These are phyloP conservation scores for Fregata magnificens DNA, from an alignment of 2,113 vertebrate species.

Conservation along the genomic window DNA sequence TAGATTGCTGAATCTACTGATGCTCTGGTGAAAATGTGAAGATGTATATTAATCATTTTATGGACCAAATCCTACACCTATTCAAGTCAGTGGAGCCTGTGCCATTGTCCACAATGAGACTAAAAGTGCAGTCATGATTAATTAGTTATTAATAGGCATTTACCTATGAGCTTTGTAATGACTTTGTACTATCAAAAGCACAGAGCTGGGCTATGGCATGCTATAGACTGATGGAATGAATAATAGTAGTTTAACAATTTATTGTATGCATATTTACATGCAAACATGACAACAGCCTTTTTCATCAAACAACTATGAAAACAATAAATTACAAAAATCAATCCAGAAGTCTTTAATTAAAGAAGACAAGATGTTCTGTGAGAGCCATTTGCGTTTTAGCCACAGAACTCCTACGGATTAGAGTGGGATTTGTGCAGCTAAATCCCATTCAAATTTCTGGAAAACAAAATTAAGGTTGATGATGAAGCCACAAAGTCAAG, in stretches of 20 bases:
- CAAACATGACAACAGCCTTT: background rate
- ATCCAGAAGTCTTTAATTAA: background rate
- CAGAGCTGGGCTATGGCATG: background rate
- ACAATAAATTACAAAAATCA: background rate
- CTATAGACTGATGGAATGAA: background rate
- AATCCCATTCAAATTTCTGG: background rate
- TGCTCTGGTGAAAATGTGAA: background rate
- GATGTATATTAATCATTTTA: background rate
- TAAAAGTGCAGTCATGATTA: background rate
- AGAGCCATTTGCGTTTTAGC: background rate
- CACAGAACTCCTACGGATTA: background rate
- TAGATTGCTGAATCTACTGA: background rate
- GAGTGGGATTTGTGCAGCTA: background rate
- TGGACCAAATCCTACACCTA: background rate
- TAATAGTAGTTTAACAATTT: background rate
- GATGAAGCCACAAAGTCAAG: background rate
- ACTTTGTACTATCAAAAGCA: background rate
- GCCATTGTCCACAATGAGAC: background rate
- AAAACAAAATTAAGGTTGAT: background rate
- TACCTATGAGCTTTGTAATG: background rate
- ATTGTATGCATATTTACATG: background rate
- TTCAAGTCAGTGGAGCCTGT: background rate
- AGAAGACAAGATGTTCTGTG: background rate
- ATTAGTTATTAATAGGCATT: background rate
- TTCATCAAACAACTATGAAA: background rate